These are phyloP conservation scores for Polymixis flavicincta DNA, from an alignment of 2,888 invertebrate species.

Conservation along the genomic window DNA sequence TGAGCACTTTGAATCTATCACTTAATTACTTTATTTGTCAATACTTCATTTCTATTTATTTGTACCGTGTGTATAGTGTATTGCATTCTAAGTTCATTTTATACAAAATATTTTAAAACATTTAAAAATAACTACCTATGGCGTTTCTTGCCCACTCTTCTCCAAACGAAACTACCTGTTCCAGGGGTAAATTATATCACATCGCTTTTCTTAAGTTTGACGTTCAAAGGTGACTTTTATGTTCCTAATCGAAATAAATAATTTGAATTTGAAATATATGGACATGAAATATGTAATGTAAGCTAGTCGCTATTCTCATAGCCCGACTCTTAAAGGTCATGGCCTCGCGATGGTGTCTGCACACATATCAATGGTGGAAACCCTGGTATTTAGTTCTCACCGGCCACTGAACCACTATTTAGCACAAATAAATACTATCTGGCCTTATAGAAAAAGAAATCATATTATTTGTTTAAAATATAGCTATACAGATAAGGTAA, in stretches of 20 bases:
- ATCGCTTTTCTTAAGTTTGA: too few relatives aligned
- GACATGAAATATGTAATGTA: not conserved
- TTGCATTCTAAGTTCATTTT: not conserved
- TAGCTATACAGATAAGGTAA: not conserved
- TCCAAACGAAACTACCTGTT: not conserved
- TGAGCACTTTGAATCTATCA: too few relatives aligned
- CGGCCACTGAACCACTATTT: not conserved
- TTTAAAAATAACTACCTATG: too few relatives aligned
- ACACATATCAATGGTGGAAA: conserved; percentile 55
- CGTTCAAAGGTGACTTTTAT: not conserved
- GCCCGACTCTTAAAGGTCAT: conserved; percentile 51
- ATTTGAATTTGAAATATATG: not conserved
- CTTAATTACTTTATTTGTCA: too few relatives aligned
- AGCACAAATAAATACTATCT: conserved; percentile 1
- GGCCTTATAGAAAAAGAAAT: not conserved
- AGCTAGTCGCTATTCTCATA: not conserved
- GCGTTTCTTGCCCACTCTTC: not conserved
- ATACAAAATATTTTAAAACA: too few relatives aligned
- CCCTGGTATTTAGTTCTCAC: conserved; percentile 26
- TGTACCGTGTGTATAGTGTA: not conserved
- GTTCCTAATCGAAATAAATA: not conserved
- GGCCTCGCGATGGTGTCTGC: conserved; percentile 35
- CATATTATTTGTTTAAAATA: not conserved
- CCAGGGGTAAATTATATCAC: too few relatives aligned
- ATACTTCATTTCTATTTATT: too few relatives aligned